A percentile compares a stretch with the other conserved stretches of the same genome.
phyloP scores from a whole-genome alignment of 2,888 invertebrate species.

The Apotomis turbidana region DNA sequence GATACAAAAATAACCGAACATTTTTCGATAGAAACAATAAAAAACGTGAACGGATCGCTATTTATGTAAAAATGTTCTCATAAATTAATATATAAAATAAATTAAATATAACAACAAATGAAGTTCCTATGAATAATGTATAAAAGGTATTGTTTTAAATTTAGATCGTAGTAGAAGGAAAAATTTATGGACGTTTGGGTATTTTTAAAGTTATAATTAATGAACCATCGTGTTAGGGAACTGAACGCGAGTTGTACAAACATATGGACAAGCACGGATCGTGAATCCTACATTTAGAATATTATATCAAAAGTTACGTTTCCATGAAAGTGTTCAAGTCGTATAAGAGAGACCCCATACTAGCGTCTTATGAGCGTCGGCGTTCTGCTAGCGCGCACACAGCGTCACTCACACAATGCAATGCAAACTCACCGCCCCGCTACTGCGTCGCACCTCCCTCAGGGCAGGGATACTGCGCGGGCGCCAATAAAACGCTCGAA shows the following conservation, averaged over 20 bases:
- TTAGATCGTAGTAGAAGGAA: constrained; percentile 83
- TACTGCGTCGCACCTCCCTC: too few relatives aligned
- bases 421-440: too few relatives aligned
- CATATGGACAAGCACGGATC: constrained; percentile 74
- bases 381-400: too few relatives aligned
- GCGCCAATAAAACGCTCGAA: too few relatives aligned
- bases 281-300: constrained; percentile 80
- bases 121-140: constrained; percentile 84
- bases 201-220: constrained; percentile 82
- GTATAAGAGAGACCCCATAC: constrained; percentile 40
- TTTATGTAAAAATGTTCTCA: constrained; percentile 82
- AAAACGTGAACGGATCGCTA: constrained; percentile 81
- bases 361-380: too few relatives aligned
- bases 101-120: constrained; percentile 83
- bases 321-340: constrained; percentile 81
- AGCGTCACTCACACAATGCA: too few relatives aligned
- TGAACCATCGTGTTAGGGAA: constrained; percentile 75
- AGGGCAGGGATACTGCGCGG: too few relatives aligned
- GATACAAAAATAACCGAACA: constrained; percentile 40
- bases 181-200: constrained; percentile 83
- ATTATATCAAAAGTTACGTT: constrained; percentile 80
- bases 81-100: constrained; percentile 82
- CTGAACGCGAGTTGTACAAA: constrained; percentile 77
- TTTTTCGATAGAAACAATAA: constrained; percentile 59
- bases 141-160: constrained; percentile 83